Evolutionary conservation across 2,888 invertebrate species (phyloP).

Genomic region (Apotomis turbidana): DNA sequence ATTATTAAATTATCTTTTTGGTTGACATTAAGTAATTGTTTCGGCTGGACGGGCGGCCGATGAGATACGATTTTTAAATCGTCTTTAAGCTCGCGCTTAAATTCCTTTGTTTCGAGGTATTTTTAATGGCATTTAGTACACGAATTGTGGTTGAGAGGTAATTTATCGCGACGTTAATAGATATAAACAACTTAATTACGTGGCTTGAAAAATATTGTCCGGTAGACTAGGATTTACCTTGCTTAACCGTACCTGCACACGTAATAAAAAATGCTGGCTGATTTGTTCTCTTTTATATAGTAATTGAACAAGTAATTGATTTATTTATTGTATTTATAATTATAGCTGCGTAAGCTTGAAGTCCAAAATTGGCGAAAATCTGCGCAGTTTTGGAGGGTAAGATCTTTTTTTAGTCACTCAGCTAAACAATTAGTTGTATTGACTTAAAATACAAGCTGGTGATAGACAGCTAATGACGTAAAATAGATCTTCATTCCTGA

Average conservation of each 20-base stretch:
- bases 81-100: slow-evolving; percentile 60
- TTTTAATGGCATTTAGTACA: slow-evolving; percentile 52
- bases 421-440: too few relatives aligned
- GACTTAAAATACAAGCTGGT: too few relatives aligned
- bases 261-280: not conserved
- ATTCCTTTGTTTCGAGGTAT: slow-evolving; percentile 64
- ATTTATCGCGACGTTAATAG: slow-evolving; percentile 30
- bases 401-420: too few relatives aligned
- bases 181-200: slow-evolving; percentile 39
- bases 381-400: too few relatives aligned
- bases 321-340: too few relatives aligned
- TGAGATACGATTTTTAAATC: slow-evolving; percentile 71
- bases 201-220: slow-evolving; percentile 17
- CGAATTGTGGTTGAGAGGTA: slow-evolving; percentile 43
- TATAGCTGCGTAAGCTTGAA: too few relatives aligned
- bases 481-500: too few relatives aligned
- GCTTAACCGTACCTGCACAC: too few relatives aligned
- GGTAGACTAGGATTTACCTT: not conserved
- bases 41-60: slow-evolving; percentile 67
- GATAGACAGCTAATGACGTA: too few relatives aligned
- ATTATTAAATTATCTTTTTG: slow-evolving; percentile 84
- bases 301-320: too few relatives aligned
- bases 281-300: too few relatives aligned
- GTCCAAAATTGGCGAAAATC: too few relatives aligned
- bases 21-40: slow-evolving; percentile 84